These are phyloP conservation scores for Ceratoteleas bidentatus DNA, from an alignment of 1,140 invertebrate genomes.

Conservation along the genomic window DNA sequence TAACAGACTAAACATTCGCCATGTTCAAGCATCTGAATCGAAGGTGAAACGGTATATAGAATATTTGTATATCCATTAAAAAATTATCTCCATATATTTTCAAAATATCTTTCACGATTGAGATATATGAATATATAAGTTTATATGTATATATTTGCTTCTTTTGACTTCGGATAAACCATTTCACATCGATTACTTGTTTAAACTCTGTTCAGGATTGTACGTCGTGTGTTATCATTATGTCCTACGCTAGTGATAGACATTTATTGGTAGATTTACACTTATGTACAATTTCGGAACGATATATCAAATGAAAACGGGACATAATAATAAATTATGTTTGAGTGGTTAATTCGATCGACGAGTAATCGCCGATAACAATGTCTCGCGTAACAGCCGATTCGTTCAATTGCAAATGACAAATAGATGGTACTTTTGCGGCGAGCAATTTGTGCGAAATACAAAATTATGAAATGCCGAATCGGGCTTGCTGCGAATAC, in stretches of 20 bases:
- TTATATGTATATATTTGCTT: conserved; percentile 34
- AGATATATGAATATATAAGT: conserved; percentile 59
- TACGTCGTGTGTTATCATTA: conserved; percentile 50
- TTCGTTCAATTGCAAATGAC: not conserved
- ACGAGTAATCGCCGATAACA: conserved; percentile 2
- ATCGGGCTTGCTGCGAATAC: conserved; percentile 3
- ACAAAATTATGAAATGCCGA: conserved; percentile 47
- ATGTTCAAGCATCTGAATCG: conserved; percentile 12
- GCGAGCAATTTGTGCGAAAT: conserved; percentile 2
- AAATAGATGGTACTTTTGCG: not conserved
- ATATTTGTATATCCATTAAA: conserved; percentile 53
- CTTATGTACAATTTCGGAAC: conserved; percentile 29
- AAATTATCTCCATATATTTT: conserved; percentile 60
- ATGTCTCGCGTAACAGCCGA: not conserved
- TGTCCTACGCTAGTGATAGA: conserved; percentile 42
- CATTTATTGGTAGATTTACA: conserved; percentile 39
- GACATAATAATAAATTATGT: not conserved
- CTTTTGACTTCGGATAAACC: conserved; percentile 34
- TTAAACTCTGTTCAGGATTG: conserved; percentile 52
- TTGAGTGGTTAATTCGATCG: not conserved
- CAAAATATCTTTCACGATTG: conserved; percentile 50
- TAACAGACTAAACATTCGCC: too few species aligned
- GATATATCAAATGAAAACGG: not conserved
- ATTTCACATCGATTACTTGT: conserved; percentile 41
- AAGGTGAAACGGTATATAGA: conserved; percentile 33